phyloP scores from a whole-genome alignment of 2,113 vertebrate species.

The Gila orcuttii region DNA sequence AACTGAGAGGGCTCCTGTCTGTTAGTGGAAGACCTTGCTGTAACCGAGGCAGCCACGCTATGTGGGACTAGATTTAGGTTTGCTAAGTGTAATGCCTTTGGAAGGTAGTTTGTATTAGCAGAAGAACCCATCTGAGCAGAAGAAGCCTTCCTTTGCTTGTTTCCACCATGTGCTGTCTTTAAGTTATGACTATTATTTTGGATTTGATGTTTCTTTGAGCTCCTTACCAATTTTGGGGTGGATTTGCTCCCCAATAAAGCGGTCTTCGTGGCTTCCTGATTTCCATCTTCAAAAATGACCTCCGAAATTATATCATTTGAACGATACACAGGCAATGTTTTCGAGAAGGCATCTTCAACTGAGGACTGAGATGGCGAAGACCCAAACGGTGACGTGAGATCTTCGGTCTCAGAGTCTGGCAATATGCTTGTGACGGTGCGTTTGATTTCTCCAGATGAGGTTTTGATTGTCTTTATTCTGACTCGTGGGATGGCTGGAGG shows the following conservation, averaged over 20 bases:
- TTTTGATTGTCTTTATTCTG: constrained; percentile 97
- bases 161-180: constrained; percentile 67
- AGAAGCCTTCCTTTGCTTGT: constrained; percentile 68
- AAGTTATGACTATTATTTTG: constrained; percentile 61
- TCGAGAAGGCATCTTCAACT: constrained; percentile 77
- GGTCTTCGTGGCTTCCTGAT: constrained; percentile 61
- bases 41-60: constrained; percentile 89
- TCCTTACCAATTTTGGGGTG: constrained; percentile 66
- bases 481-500: constrained; percentile 94
- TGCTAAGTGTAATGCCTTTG: constrained; percentile 95
- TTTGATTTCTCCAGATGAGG: constrained; percentile 92
- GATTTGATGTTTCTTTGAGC: constrained; percentile 60
- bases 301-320: constrained; percentile 63
- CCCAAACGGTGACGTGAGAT: constrained; percentile 82
- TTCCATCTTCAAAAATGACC: constrained; percentile 62
- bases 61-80: constrained; percentile 96
- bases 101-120: constrained; percentile 80
- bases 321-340: constrained; percentile 61
- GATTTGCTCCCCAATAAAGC: constrained; percentile 52
- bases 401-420: constrained; percentile 86
- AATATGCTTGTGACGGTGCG: constrained; percentile 91
- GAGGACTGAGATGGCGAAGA: constrained; percentile 80
- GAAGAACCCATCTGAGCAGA: constrained; percentile 50
- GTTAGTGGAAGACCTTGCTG: constrained; percentile 77
- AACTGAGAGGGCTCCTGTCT: constrained; percentile 76